A percentile compares a stretch with the other conserved stretches of the same genome.
These are phyloP conservation scores for Macropus fuliginosus DNA, from an alignment of 2,797 vertebrate species.

Conservation along the genomic window DNA sequence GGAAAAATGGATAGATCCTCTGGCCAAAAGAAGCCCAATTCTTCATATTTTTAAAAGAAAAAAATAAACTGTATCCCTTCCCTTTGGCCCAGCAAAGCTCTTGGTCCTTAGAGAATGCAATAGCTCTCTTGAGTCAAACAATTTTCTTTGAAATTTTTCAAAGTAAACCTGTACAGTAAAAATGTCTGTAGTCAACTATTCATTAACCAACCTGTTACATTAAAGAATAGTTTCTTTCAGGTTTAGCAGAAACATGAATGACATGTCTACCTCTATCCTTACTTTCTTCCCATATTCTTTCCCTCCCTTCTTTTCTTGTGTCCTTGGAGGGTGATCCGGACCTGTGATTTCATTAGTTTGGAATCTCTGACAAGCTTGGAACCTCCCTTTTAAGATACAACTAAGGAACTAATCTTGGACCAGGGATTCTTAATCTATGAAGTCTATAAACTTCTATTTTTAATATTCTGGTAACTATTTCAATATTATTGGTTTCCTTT, in stretches of 20 bases:
- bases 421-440: background rate
- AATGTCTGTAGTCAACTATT: conserved; percentile 42
- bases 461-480: background rate
- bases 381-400: background rate
- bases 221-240: background rate
- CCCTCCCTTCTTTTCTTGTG: background rate
- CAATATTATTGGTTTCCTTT: background rate
- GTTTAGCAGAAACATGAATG: conserved; percentile 1
- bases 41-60: conserved; percentile 55
- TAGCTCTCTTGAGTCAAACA: conserved; percentile 17
- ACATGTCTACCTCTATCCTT: background rate
- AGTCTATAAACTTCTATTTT: background rate
- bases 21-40: conserved; percentile 75
- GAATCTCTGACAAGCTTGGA: background rate
- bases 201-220: conserved; percentile 1
- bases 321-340: background rate
- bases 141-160: background rate
- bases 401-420: background rate
- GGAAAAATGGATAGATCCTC: conserved; percentile 53
- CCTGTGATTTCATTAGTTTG: background rate
- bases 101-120: background rate
- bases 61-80: conserved; percentile 24
- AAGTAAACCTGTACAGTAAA: conserved; percentile 12
- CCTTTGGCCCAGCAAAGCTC: conserved; percentile 12
- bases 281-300: background rate